Conservation (phyloP, 2,888 invertebrate species). For the Latheticus oryzae region DNA sequence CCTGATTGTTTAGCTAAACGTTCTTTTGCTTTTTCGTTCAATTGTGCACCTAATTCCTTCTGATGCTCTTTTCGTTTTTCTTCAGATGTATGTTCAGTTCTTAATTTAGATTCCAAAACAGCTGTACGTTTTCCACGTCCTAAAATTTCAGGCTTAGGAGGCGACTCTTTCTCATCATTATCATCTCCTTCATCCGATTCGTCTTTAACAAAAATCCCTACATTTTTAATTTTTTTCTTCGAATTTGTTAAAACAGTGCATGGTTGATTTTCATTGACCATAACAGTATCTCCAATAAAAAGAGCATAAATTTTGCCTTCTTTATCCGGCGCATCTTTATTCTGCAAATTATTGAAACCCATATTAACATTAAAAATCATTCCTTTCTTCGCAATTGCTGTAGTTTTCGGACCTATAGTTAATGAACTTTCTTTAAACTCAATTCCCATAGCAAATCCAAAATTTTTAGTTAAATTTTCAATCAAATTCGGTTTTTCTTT, state of each 20-base stretch:
- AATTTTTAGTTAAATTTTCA: conserved; percentile 92
- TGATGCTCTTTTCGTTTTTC: conserved; percentile 98
- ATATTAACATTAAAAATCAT: conserved; percentile 98
- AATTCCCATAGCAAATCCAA: conserved; percentile 98
- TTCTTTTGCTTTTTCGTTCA: conserved; percentile 94
- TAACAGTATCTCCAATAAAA: conserved; percentile 96
- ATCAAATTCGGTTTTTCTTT: conserved; percentile 86
- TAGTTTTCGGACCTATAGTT: conserved; percentile 91
- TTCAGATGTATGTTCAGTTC: conserved; percentile 95
- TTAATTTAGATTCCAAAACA: conserved; percentile 91
- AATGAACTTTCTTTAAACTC: conserved; percentile 97
- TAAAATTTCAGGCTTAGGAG: conserved; percentile 75
- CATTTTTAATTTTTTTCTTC: conserved; percentile 95
- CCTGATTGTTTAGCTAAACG: conserved; percentile 89
- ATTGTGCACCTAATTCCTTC: conserved; percentile 87
- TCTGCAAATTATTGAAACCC: conserved; percentile 87
- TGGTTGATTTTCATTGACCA: conserved; percentile 87
- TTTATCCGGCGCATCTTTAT: conserved; percentile 84
- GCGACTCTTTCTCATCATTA: conserved; percentile 81
- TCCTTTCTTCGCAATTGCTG: conserved; percentile 83
- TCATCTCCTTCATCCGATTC: conserved; percentile 85
- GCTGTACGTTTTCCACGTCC: conserved; percentile 86
- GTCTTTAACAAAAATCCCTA: conserved; percentile 94
- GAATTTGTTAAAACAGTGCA: conserved; percentile 89
- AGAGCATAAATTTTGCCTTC: conserved; percentile 92